Evolutionary conservation across 2,888 invertebrate species (phyloP), one percentile per base, ranked within the genome.

Genomic region (Charanyca ferruginea): DNA sequence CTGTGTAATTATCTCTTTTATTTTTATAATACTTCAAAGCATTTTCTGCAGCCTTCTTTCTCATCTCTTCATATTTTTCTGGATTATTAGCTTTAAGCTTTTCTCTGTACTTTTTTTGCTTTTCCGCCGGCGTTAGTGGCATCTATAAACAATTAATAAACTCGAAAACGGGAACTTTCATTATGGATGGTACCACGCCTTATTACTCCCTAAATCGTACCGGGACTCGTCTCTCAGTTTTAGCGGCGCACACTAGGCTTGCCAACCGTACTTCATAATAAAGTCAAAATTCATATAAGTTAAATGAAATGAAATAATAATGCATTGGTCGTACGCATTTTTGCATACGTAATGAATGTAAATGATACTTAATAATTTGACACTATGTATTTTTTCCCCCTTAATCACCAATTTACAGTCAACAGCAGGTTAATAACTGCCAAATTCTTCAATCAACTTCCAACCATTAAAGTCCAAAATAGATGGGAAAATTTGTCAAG

Each of bases 41-140:
- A 44, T 57, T 61, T 58, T 71, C 62, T 53, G 47, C 38, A 51
- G 48, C 25, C 55, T 71, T 66, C 53, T 59, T 62, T 66, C 61
- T 66, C 22, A 55, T 62, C 38, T 64, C 51, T 25, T 66, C 66
- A 57, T 52, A 67, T 60, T 72, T 72, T 45, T 66, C 63, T 7
- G 60, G 63, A 44, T 70, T 66, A 28, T 59, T 41, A 42, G 35
- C 25, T 66, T 53, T 51, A 16, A 70, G 25, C 61, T 62, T 71
- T 59, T 71, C 66, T 9, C 66, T 48, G 48, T 71, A 71, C 53
- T 52, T 60, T 59, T 63, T 71, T 59, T 71, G 71, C 53, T 66
- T 71, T 66, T 66, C 66, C 6, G 62, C 65, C 25, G 57, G 44
- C 6, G 58, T 66, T 25, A 70, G 28, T 16, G 62, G 63, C 52